Percentiles rank a stretch among this genome's conserved stretches.
Evolutionary conservation across 2,888 invertebrate genomes (phyloP).

Genomic region (Ochropleura plecta): DNA sequence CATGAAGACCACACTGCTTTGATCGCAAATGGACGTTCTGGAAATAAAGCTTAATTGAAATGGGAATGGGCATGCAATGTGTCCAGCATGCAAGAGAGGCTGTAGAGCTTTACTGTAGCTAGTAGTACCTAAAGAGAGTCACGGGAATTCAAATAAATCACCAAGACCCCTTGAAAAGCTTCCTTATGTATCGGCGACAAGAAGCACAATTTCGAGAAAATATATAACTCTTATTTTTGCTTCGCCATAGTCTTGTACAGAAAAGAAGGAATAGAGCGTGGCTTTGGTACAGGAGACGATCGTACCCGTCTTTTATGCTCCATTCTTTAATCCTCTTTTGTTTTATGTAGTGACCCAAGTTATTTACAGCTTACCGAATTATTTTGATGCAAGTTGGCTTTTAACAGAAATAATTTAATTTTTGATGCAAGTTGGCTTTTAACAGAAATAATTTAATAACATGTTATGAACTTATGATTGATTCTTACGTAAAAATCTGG

Average conservation of each 20-base stretch:
- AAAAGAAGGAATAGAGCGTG: not conserved
- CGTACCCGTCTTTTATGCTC: not conserved
- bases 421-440: not conserved
- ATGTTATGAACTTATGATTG: no score
- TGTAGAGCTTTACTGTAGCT: no score
- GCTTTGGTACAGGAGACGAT: not conserved
- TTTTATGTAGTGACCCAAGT: not conserved
- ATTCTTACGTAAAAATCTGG: slow-evolving; percentile 84
- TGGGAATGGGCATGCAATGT: not conserved
- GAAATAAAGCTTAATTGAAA: not conserved
- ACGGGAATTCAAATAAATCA: not conserved
- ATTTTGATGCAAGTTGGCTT: not conserved
- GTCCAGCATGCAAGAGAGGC: not conserved
- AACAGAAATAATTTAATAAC: not conserved
- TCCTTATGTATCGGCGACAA: not conserved
- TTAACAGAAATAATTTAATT: not conserved
- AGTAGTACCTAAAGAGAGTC: no score
- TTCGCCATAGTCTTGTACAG: no score
- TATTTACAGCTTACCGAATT: not conserved
- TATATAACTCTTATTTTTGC: no score
- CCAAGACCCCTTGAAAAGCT: not conserved
- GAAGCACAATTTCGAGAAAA: not conserved
- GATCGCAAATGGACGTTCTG: no score
- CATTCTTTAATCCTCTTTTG: not conserved
- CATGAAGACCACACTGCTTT: not conserved